Percentiles rank a stretch among this genome's conserved stretches.
Conservation (phyloP, 2,888 invertebrate genomes). For the Limnephilus rhombicus region DNA sequence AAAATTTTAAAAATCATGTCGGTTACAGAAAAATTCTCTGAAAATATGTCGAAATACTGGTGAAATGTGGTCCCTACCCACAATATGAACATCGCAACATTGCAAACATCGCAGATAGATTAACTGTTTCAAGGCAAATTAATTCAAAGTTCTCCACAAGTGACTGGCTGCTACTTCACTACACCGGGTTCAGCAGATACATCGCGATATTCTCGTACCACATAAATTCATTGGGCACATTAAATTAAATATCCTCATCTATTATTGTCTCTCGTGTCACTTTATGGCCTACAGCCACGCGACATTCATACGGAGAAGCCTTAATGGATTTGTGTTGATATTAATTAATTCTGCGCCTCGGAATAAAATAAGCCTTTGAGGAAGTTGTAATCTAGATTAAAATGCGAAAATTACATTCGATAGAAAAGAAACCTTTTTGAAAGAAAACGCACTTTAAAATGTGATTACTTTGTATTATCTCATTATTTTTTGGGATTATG, state of each 20-base stretch:
- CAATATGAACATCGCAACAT: background rate
- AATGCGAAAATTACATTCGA: no score
- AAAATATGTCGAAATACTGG: no score
- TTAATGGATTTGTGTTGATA: background rate
- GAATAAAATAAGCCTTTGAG: background rate
- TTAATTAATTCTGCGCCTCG: background rate
- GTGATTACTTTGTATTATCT: no score
- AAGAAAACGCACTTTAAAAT: no score
- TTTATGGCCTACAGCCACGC: constrained; percentile 8
- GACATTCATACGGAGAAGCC: background rate
- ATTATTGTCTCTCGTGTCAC: background rate
- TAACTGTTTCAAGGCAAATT: background rate
- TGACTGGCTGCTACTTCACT: background rate
- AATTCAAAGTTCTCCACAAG: background rate
- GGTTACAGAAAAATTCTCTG: no score
- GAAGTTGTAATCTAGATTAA: background rate
- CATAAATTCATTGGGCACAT: constrained; percentile 22
- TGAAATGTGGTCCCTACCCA: background rate
- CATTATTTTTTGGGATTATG: no score
- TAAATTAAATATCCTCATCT: constrained; percentile 27
- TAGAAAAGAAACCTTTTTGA: no score
- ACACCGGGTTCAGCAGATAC: background rate
- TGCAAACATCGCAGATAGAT: background rate
- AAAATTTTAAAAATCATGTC: no score
- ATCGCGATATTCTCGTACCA: constrained; percentile 10